Percentiles rank a stretch among this genome's conserved stretches.
Evolutionary conservation across 35 echinoderm and acorn worm species (phyloP).

Genomic region (Ophioderma brevispina): DNA sequence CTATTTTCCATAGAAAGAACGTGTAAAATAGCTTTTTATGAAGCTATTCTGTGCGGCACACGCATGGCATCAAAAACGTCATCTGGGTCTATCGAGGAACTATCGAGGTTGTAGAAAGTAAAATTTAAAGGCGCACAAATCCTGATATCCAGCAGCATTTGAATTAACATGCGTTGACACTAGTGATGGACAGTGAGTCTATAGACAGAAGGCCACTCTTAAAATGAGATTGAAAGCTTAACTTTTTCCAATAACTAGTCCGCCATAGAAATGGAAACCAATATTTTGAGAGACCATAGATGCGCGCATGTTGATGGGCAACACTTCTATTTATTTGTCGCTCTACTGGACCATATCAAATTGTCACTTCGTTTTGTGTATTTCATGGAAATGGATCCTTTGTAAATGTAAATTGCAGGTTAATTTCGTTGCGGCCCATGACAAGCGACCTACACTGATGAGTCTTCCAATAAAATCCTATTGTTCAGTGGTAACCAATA

Average conservation of each 20-base stretch:
- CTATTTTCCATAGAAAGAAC: too few relatives aligned
- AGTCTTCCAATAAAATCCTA: neutral
- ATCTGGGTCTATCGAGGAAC: too few relatives aligned
- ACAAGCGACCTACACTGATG: neutral
- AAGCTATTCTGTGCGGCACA: neutral
- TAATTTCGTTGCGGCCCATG: neutral
- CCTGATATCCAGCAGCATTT: too few relatives aligned
- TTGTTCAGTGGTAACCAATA: neutral
- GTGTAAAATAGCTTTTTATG: neutral
- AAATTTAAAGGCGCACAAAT: too few relatives aligned
- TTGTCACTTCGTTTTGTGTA: neutral
- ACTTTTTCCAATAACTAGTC: too few relatives aligned
- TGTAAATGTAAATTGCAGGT: neutral
- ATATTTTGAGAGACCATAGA: neutral
- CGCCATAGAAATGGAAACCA: neutral
- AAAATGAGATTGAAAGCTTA: too few relatives aligned
- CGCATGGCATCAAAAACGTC: too few relatives aligned
- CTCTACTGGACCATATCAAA: neutral
- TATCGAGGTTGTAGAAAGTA: too few relatives aligned
- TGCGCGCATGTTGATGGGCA: neutral
- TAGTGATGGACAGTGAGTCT: too few relatives aligned
- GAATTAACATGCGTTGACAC: too few relatives aligned
- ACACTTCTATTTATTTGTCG: neutral
- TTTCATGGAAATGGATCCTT: neutral
- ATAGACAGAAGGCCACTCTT: too few relatives aligned